A percentile compares a stretch with the other conserved stretches of the same genome.
These are phyloP conservation scores for Muscicapa striata DNA, from an alignment of 2,797 vertebrate species.

Conservation along the genomic window DNA sequence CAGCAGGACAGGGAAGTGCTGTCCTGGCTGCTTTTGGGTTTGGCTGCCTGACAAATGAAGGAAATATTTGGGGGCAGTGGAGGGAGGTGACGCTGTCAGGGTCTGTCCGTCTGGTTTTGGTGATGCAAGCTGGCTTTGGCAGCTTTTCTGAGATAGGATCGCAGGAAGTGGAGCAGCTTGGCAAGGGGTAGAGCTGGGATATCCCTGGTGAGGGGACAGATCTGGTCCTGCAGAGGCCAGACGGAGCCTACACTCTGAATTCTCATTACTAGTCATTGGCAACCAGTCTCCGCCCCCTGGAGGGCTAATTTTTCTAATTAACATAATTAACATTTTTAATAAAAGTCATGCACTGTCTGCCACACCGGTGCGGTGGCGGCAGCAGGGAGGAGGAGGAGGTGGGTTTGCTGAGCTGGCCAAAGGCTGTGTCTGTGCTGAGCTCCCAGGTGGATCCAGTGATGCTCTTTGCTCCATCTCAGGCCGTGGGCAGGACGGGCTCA, in stretches of 20 bases:
- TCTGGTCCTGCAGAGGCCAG: neutral
- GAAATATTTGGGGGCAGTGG: conserved; percentile 18
- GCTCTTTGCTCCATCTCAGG: conserved; percentile 41
- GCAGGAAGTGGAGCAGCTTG: neutral
- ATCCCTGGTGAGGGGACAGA: neutral
- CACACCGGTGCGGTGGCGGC: accelerated
- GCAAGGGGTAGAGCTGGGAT: neutral
- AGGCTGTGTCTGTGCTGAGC: neutral
- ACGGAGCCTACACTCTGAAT: neutral
- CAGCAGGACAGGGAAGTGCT: neutral
- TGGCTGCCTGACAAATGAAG: neutral
- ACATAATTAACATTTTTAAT: conserved; percentile 31
- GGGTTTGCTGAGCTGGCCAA: neutral
- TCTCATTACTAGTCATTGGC: neutral
- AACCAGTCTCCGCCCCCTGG: neutral
- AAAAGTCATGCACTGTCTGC: neutral
- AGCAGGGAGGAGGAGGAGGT: neutral
- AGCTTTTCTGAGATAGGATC: neutral
- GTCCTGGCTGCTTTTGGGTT: neutral
- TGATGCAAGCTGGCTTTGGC: neutral
- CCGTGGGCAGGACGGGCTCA: neutral
- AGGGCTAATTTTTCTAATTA: conserved; percentile 49
- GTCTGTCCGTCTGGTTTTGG: neutral
- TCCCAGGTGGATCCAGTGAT: neutral
- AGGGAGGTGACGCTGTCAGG: neutral